Evolutionary conservation across 2,797 vertebrate species (phyloP).

Genomic region (Coracias cyanogaster): DNA sequence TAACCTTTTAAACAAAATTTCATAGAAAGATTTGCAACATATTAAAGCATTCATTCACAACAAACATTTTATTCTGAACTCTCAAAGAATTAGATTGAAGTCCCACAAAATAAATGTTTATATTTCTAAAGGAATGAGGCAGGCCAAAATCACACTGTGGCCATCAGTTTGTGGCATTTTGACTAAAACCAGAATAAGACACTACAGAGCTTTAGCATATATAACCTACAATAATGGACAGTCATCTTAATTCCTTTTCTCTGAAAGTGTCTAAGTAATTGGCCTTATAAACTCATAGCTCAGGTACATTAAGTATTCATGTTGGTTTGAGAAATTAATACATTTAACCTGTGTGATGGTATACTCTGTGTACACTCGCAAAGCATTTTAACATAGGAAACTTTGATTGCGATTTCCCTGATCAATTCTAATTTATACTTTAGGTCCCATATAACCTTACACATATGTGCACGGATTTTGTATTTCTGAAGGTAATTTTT

Average conservation of each 20-base stretch:
- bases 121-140: not conserved
- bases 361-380: not conserved
- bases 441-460: not conserved
- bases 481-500: not conserved
- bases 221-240: not conserved
- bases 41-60: not conserved
- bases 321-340: not conserved
- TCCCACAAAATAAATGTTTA: not conserved
- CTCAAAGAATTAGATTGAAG: not conserved
- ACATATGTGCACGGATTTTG: not conserved
- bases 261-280: not conserved
- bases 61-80: not conserved
- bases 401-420: not conserved
- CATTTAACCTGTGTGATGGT: not conserved
- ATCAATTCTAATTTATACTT: not conserved
- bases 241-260: not conserved
- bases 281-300: not conserved
- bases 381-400: not conserved
- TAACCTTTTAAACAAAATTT: not conserved
- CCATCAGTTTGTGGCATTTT: not conserved
- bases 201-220: not conserved
- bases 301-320: fast-evolving
- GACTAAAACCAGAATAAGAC: not conserved
- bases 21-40: not conserved
- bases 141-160: not conserved